Percentiles rank a stretch among this genome's conserved stretches.
Conservation (phyloP, 2,888 invertebrate genomes). For the Caenorhabditis zanzibari region DNA sequence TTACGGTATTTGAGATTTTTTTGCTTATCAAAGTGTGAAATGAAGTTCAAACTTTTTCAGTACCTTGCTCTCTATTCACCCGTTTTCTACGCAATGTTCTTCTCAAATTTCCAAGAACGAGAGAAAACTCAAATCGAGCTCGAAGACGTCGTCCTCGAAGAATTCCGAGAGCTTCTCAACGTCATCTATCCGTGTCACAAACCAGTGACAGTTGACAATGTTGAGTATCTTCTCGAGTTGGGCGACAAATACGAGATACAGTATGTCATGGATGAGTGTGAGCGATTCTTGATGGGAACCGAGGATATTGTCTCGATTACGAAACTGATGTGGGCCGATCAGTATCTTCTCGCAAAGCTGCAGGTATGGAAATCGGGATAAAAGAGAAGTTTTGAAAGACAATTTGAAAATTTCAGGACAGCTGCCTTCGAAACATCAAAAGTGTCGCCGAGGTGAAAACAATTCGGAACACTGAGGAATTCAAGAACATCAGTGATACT, state of each 20-base stretch:
- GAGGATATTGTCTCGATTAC: constrained; percentile 82
- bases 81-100: constrained; percentile 82
- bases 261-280: constrained; percentile 84
- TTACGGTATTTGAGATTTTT: no score
- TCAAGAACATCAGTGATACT: constrained; percentile 79
- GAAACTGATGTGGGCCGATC: constrained; percentile 82
- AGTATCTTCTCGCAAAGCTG: constrained; percentile 79
- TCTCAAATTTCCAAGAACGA: constrained; percentile 77
- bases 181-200: constrained; percentile 84
- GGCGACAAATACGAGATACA: constrained; percentile 84
- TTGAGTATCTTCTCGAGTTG: constrained; percentile 84
- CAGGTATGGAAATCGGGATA: constrained; percentile 65
- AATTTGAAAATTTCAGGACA: constrained; percentile 66
- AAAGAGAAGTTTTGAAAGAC: not conserved
- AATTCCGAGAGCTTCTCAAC: constrained; percentile 84
- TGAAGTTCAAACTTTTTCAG: no score
- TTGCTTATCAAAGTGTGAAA: no score
- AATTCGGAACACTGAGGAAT: constrained; percentile 78
- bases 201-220: constrained; percentile 84
- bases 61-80: constrained; percentile 82
- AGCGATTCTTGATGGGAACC: constrained; percentile 83
- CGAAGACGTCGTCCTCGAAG: constrained; percentile 77
- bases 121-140: constrained; percentile 79
- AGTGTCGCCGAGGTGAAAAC: constrained; percentile 74
- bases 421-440: constrained; percentile 79